Conservation (phyloP, 2,113 vertebrate species). For the Pelmatolapia mariae region DNA sequence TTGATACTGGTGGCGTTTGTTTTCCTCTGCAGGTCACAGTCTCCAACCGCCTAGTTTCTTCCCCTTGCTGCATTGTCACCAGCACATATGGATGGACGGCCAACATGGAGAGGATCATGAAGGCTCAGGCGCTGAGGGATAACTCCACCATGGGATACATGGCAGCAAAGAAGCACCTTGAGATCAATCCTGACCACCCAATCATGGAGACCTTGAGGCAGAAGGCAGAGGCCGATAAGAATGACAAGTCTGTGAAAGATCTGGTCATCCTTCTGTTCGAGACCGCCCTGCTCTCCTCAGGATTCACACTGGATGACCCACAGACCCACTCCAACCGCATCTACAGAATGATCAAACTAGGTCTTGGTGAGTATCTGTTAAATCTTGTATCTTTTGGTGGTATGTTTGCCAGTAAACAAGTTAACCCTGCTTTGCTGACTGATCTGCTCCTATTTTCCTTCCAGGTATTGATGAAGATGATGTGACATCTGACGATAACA, state of each 20-base stretch:
- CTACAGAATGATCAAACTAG: constrained; percentile 82
- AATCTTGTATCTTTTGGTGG: background rate
- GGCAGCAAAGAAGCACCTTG: constrained; percentile 80
- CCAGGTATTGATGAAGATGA: constrained; percentile 96
- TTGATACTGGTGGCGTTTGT: background rate
- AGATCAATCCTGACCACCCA: constrained; percentile 76
- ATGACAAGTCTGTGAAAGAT: constrained; percentile 80
- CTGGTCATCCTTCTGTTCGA: constrained; percentile 79
- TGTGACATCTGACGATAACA: constrained; percentile 73
- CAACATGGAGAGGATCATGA: constrained; percentile 84
- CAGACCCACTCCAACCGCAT: constrained; percentile 81
- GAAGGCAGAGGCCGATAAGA: constrained; percentile 78
- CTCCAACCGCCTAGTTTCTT: constrained; percentile 76
- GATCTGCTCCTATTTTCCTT: background rate
- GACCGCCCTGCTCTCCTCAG: constrained; percentile 76
- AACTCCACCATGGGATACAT: constrained; percentile 83
- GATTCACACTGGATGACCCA: constrained; percentile 77
- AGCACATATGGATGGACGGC: constrained; percentile 82
- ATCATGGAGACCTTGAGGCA: constrained; percentile 75
- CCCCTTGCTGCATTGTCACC: constrained; percentile 81
- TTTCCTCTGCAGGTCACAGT: constrained; percentile 65
- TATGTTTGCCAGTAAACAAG: background rate
- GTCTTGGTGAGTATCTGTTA: constrained; percentile 63
- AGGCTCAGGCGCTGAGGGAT: constrained; percentile 77
- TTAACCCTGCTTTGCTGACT: background rate